Percentiles rank a stretch among this genome's conserved stretches.
Evolutionary conservation across 2,797 vertebrate genomes (phyloP).

Genomic region (Botia kubotai): DNA sequence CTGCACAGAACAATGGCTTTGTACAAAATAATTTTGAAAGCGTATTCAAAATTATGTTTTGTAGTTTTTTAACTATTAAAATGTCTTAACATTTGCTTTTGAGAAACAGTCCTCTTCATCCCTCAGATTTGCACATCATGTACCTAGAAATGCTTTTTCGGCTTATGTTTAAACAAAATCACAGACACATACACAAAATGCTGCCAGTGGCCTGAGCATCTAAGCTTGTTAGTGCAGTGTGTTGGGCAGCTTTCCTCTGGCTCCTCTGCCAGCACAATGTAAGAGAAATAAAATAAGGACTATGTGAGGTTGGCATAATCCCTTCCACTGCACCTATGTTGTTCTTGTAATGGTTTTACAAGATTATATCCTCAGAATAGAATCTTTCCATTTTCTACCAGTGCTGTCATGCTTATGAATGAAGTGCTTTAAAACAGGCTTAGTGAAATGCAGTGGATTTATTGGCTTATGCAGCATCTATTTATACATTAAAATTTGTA

Average conservation of each 20-base stretch:
- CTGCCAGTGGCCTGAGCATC: slow-evolving; percentile 40
- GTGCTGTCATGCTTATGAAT: slow-evolving; percentile 72
- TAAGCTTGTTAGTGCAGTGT: slow-evolving; percentile 60
- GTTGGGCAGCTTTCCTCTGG: slow-evolving; percentile 36
- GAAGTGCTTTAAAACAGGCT: slow-evolving; percentile 68
- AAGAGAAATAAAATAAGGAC: slow-evolving; percentile 23
- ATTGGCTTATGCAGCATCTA: slow-evolving; percentile 72
- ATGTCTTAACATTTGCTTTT: background rate
- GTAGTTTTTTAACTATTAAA: background rate
- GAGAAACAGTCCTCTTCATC: background rate
- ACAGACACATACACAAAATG: slow-evolving; percentile 9
- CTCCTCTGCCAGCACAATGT: slow-evolving; percentile 30
- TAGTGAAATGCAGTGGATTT: slow-evolving; percentile 66
- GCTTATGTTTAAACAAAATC: slow-evolving; percentile 23
- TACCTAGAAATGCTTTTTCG: background rate
- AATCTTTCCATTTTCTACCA: slow-evolving; percentile 64
- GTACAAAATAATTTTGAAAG: background rate
- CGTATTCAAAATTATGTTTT: background rate
- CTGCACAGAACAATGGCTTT: background rate
- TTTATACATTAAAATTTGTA: slow-evolving; percentile 62
- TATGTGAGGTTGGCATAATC: slow-evolving; percentile 68
- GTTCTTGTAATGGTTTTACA: slow-evolving; percentile 79
- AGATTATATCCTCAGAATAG: slow-evolving; percentile 79
- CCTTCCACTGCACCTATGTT: slow-evolving; percentile 71
- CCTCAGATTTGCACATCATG: slow-evolving; percentile 21